phyloP scores from a whole-genome alignment of 2,888 invertebrate species.

The Bellardia bayeri region DNA sequence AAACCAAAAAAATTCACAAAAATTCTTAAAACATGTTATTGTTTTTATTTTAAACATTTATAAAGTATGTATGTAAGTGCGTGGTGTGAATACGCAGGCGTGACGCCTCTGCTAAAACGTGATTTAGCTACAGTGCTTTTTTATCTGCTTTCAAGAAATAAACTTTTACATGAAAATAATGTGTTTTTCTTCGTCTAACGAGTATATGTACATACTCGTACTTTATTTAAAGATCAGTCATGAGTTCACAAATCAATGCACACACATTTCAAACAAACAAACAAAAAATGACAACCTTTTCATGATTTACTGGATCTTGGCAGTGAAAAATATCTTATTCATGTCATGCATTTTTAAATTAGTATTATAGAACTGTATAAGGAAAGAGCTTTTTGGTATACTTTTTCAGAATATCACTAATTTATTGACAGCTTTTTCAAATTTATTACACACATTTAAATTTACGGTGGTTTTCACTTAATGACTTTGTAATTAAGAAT shows the following conservation, averaged over 20 bases:
- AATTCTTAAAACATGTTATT: conserved; percentile 34
- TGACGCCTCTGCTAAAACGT: conserved; percentile 71
- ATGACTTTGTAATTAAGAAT: conserved; percentile 28
- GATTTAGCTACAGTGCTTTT: conserved; percentile 43
- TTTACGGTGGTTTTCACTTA: conserved; percentile 26
- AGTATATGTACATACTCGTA: background rate
- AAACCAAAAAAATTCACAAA: conserved; percentile 22
- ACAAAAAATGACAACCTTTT: conserved; percentile 32
- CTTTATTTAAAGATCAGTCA: conserved; percentile 75
- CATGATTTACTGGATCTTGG: conserved; percentile 60
- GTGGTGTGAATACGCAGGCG: conserved; percentile 73
- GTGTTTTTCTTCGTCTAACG: conserved; percentile 37
- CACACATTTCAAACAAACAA: conserved; percentile 28
- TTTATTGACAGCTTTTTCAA: conserved; percentile 58
- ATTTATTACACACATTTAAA: conserved; percentile 51
- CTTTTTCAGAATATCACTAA: conserved; percentile 23
- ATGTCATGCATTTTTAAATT: conserved; percentile 74
- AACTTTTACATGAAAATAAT: conserved; percentile 50
- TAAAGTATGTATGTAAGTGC: conserved; percentile 51
- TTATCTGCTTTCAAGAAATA: conserved; percentile 1
- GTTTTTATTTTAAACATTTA: conserved; percentile 36
- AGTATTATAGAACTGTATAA: background rate
- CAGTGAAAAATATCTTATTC: conserved; percentile 74
- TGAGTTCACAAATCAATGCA: conserved; percentile 75
- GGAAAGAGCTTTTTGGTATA: background rate